Evolutionary conservation across 2,113 vertebrate species (phyloP).

Genomic region (Eublepharis macularius): DNA sequence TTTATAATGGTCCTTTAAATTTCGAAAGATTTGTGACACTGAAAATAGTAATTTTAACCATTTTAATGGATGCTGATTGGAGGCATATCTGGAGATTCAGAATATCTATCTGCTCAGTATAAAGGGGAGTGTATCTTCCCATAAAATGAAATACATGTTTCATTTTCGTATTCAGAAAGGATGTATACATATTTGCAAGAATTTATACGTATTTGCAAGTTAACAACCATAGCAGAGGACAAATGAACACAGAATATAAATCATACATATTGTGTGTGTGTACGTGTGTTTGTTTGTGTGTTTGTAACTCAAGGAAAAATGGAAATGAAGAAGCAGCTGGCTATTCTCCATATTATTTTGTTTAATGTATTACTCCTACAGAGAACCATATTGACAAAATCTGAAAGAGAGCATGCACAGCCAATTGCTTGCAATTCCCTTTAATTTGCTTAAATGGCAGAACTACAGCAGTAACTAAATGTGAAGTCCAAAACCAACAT

Average conservation of each 20-base stretch:
- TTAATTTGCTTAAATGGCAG: not conserved
- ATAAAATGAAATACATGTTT: not conserved
- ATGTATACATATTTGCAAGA: not conserved
- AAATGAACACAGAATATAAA: not conserved
- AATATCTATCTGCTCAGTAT: not conserved
- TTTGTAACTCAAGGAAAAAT: constrained; percentile 25
- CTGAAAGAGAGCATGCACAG: not conserved
- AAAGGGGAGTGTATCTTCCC: not conserved
- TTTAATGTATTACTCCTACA: not conserved
- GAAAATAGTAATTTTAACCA: not conserved
- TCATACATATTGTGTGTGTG: not conserved
- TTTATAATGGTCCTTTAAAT: not conserved
- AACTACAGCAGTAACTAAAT: not conserved
- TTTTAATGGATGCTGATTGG: not conserved
- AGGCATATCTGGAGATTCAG: not conserved
- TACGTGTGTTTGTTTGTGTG: too few relatives aligned
- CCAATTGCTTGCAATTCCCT: not conserved
- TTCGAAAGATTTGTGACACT: not conserved
- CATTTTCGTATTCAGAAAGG: not conserved
- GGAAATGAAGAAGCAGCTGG: not conserved
- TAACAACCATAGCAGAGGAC: not conserved
- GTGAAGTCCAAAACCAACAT: not conserved
- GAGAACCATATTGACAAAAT: not conserved
- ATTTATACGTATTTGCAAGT: not conserved
- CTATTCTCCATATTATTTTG: not conserved